These are phyloP conservation scores for Drosophila rufa DNA, from an alignment of 1,140 invertebrate species.

Conservation along the genomic window DNA sequence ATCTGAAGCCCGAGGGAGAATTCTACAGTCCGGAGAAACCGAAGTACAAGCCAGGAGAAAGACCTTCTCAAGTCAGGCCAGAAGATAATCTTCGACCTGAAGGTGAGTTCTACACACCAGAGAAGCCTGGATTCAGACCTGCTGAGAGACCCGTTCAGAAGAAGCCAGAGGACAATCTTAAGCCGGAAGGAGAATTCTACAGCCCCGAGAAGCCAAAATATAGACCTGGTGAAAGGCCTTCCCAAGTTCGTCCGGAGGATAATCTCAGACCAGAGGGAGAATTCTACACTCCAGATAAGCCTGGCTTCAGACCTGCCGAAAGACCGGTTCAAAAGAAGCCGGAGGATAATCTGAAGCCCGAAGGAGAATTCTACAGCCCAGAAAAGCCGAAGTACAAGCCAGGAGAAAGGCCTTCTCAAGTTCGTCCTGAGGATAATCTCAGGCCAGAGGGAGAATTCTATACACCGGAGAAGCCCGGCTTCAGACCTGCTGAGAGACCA, in stretches of 20 bases:
- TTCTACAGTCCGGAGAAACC: slow-evolving; percentile 85
- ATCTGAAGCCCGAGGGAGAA: slow-evolving; percentile 87
- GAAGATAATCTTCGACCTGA: too few relatives aligned
- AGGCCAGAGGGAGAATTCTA: slow-evolving; percentile 86
- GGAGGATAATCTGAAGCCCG: slow-evolving; percentile 76
- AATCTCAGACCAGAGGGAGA: slow-evolving; percentile 86
- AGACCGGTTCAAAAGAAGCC: slow-evolving; percentile 85
- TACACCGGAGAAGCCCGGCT: slow-evolving; percentile 78
- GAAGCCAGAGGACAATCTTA: slow-evolving; percentile 84
- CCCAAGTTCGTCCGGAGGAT: slow-evolving; percentile 87
- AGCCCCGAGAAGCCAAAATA: slow-evolving; percentile 34
- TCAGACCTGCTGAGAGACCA: slow-evolving; percentile 76
- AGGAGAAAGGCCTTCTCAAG: slow-evolving; percentile 87
- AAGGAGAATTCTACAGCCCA: too few relatives aligned
- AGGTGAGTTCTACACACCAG: slow-evolving; percentile 86
- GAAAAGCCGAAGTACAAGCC: too few relatives aligned
- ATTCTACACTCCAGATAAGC: slow-evolving; percentile 86
- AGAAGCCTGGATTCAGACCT: slow-evolving; percentile 84
- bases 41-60: slow-evolving; percentile 85
- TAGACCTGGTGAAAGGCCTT: slow-evolving; percentile 86
- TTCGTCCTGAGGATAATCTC: slow-evolving; percentile 88
- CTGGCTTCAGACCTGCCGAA: slow-evolving; percentile 69
- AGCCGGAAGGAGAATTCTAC: slow-evolving; percentile 88
- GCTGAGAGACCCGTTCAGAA: slow-evolving; percentile 84
- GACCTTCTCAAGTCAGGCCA: slow-evolving; percentile 86